Evolutionary conservation across 2,888 invertebrate genomes (phyloP), one percentile per base, ranked within the genome.

Genomic region (Synanthedon andrenaeformis): DNA sequence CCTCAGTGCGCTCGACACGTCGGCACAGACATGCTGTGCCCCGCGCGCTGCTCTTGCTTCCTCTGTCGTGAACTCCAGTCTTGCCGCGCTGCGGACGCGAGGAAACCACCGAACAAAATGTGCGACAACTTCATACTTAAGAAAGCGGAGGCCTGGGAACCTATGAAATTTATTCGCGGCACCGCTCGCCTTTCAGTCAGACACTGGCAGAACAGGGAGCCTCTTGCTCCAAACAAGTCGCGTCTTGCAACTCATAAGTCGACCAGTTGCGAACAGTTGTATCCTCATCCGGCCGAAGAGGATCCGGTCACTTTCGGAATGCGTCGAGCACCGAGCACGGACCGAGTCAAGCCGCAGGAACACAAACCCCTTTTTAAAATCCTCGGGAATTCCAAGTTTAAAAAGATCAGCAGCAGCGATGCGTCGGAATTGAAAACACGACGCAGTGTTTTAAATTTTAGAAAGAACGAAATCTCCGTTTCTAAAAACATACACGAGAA

Each of bases 61-160:
- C 88, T 94, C 69, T 94, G 94, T 76, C 90, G 92, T 61, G 93
- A 94, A 75, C 79, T 94, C 65, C 91, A 89, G 65, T 90, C 90
- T 63, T 91, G 89, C 72, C 90, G 89, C 60, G 89, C 89, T 59
- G 84, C 85, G 13, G 85, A 85, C 62, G 76, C 82, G 52, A 74
- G 83, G 60, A 86, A 82, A 72, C 84, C 80, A 51, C 83, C 74
- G 59, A 70, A 69, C 63, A 82, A 76, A 71, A 82, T 82, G 81
- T 74, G 82, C 59, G 86, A 86, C 64, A 87, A 89, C 64, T 89
- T 90, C 66, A 90, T 91, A 57, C 80, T 90, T 50, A 77, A 88
- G 57, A 89, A 89, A 62, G 83, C 89, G 10, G 86, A 87, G 57
- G 87, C 88, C 54, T 88, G 88, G 80, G 85, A 88, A 62, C 81